phyloP scores from a whole-genome alignment of 2,797 vertebrate species.

The Yasuhikotakia modesta region DNA sequence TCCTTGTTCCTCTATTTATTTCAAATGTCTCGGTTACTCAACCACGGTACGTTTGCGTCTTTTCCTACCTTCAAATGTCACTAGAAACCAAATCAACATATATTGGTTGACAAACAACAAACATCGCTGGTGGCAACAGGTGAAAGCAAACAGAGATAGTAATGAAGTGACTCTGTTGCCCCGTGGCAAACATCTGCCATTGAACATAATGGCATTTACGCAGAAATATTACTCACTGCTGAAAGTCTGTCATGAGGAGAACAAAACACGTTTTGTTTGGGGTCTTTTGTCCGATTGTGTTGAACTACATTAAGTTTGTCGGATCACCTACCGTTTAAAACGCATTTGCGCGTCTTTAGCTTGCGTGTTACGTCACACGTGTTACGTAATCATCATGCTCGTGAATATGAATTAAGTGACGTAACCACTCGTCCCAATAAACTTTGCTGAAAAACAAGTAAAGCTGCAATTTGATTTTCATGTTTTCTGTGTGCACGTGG shows the following conservation, averaged over 20 bases:
- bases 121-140: slow-evolving; percentile 43
- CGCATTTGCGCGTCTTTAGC: neutral
- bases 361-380: too few relatives aligned
- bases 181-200: slow-evolving; percentile 34
- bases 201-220: slow-evolving; percentile 40
- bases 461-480: too few relatives aligned
- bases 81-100: slow-evolving; percentile 47
- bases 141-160: slow-evolving; percentile 22
- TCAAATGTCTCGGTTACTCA: slow-evolving; percentile 66
- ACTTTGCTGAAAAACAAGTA: too few relatives aligned
- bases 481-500: too few relatives aligned
- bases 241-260: slow-evolving; percentile 19
- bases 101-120: slow-evolving; percentile 23
- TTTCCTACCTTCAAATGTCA: slow-evolving; percentile 61
- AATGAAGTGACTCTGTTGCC: slow-evolving; percentile 44
- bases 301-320: slow-evolving; percentile 17
- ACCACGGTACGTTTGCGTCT: slow-evolving; percentile 57
- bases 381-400: neutral
- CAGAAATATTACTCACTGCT: slow-evolving; percentile 45
- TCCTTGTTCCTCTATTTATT: slow-evolving; percentile 56
- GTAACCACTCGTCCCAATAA: neutral
- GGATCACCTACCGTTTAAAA: slow-evolving; percentile 27
- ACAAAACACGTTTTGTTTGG: slow-evolving; percentile 35
- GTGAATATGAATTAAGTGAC: neutral
- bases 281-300: slow-evolving; percentile 32